Base-by-base conservation (phyloP, 2,888 invertebrate species). In the Nysson spinosus region DNA sequence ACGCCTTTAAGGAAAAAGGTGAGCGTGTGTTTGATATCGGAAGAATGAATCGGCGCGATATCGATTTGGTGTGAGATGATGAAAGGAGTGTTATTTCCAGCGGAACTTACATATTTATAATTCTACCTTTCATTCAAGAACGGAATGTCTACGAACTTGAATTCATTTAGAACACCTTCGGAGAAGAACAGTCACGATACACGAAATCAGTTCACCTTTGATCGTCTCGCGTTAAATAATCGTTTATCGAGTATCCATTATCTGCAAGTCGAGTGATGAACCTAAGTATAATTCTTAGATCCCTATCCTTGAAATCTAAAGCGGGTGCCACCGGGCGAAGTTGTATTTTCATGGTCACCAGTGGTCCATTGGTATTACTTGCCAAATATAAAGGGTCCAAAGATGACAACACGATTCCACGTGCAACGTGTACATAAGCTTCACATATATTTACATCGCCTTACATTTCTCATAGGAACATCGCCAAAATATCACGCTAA, bases 1-100 rank as follows among this genome's bases (percentile, higher is more conserved):
- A 84, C 46, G 67, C 83, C 6, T 80, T 80, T 42, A 82, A 74
- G 32, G 76, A 78, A 5, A 74, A 67, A 75, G 83, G 84, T 84
- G 69, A 79, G 79, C 40, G 3, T 9, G 3, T 14, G 20, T 28
- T 30, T 3, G 6, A 4, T 1, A n/a, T 22, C 9, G 5, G 11
- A 4, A 6, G 1, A 40, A 30, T n/a, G 4, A 4, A 2, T 11
- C 11, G n/a, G n/a, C n/a, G n/a, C n/a, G n/a, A n/a, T 2, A 0
- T 9, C 9, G 20, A 51, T 11, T 7, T 4, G 24, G 0, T 11
- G 7, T 34, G n/a, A 2, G 24, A 24, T 4, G 30, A 11, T 30
- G 30, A 30, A 30, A 30, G 30, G 30, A 4, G 11, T 4, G n/a
- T n/a, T n/a, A n/a, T n/a, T n/a, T n/a, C n/a, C n/a, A n/a, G n/a